phyloP scores from a whole-genome alignment of 2,113 vertebrate species.

The Eptesicus fuscus region DNA sequence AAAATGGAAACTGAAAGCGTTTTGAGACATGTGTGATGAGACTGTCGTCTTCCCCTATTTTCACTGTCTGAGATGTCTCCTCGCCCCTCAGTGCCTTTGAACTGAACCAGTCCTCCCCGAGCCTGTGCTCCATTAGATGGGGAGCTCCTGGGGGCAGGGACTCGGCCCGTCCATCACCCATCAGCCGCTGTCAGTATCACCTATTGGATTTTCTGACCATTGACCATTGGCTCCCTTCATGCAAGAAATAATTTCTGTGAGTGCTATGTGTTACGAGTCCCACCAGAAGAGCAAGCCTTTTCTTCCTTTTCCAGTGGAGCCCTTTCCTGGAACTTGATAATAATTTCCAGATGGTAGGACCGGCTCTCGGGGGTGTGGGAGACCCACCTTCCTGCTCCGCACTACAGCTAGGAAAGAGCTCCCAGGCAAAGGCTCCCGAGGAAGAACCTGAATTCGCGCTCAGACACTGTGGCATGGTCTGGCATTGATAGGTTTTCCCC shows the following conservation, averaged over 20 bases:
- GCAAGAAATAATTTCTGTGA: not conserved
- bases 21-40: not conserved
- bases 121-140: too few species aligned
- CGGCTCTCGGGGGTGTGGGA: too few species aligned
- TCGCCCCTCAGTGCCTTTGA: rapidly evolving
- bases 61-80: not conserved
- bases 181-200: not conserved
- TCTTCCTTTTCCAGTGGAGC: not conserved
- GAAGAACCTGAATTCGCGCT: rapidly evolving
- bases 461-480: too few species aligned
- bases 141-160: too few species aligned
- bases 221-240: not conserved
- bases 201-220: not conserved
- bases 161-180: too few species aligned
- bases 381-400: not conserved
- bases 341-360: not conserved
- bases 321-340: not conserved
- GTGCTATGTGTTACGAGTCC: too few species aligned
- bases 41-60: not conserved
- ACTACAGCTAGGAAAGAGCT: not conserved
- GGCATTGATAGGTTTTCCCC: not conserved
- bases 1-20: not conserved
- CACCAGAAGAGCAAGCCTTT: not conserved
- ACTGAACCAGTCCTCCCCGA: not conserved
- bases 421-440: not conserved